Conservation (phyloP, 2,888 invertebrate genomes). For the Drosophila monieri region DNA sequence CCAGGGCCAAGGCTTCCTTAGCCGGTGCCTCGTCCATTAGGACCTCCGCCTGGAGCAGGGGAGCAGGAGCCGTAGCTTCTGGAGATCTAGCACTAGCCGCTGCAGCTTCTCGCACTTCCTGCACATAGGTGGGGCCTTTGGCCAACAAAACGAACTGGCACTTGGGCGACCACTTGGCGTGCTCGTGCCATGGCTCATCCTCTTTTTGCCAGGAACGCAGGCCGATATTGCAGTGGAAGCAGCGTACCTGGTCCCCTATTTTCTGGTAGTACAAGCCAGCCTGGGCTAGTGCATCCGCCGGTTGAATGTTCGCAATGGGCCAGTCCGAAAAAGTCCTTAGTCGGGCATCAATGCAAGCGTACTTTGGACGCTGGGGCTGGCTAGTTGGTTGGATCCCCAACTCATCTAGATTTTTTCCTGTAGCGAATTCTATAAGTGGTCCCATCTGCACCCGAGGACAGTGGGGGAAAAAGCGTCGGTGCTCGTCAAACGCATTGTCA, state of each 20-base stretch:
- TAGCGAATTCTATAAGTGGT: constrained; percentile 83
- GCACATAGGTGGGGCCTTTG: constrained; percentile 92
- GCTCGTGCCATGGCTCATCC: constrained; percentile 97
- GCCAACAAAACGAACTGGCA: constrained; percentile 93
- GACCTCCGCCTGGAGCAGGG: constrained; percentile 80
- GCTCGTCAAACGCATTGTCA: constrained; percentile 92
- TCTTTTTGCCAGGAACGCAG: constrained; percentile 94
- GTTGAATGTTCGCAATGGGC: constrained; percentile 91
- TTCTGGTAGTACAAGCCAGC: constrained; percentile 96
- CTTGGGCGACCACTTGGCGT: constrained; percentile 96
- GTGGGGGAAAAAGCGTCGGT: constrained; percentile 90
- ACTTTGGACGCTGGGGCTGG: constrained; percentile 88
- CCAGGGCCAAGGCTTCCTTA: constrained; percentile 86
- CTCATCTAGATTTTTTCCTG: constrained; percentile 85
- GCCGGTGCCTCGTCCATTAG: constrained; percentile 84
- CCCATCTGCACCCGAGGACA: constrained; percentile 86
- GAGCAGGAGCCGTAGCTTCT: constrained; percentile 37
- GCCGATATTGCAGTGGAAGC: constrained; percentile 97
- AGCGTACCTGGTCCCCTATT: constrained; percentile 89
- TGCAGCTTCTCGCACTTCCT: constrained; percentile 81
- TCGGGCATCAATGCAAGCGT: constrained; percentile 88
- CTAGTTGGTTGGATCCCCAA: constrained; percentile 85
- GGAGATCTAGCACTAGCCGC: constrained; percentile 39
- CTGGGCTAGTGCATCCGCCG: constrained; percentile 90
- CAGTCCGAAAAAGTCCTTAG: constrained; percentile 90